A percentile compares a stretch with the other conserved stretches of the same genome.
Evolutionary conservation across 2,888 invertebrate species (phyloP).

Genomic region (Synanthedon tipuliformis): DNA sequence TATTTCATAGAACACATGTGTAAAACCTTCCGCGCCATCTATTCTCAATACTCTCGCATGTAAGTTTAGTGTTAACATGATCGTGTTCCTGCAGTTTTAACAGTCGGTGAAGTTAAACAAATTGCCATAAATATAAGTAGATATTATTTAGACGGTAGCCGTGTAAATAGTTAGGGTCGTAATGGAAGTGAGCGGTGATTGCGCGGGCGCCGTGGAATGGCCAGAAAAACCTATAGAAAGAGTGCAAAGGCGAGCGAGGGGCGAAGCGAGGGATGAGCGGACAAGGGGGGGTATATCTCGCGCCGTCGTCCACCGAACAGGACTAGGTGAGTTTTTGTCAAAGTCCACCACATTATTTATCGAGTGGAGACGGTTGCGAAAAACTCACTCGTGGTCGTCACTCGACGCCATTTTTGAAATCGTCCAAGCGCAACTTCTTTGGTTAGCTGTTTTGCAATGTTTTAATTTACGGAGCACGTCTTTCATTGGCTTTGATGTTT

Average conservation of each 20-base stretch:
- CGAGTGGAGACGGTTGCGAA: slow-evolving; percentile 69
- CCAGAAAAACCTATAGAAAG: slow-evolving; percentile 50
- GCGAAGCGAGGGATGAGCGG: slow-evolving; percentile 12
- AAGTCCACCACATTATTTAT: slow-evolving; percentile 69
- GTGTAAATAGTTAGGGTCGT: slow-evolving; percentile 64
- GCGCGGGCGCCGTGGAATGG: slow-evolving; percentile 60
- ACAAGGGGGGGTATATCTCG: slow-evolving; percentile 33
- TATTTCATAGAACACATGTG: slow-evolving; percentile 46
- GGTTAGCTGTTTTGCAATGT: slow-evolving; percentile 59
- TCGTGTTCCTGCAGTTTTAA: slow-evolving; percentile 70
- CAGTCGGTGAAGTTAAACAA: slow-evolving; percentile 70
- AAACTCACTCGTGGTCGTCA: slow-evolving; percentile 59
- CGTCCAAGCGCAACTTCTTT: slow-evolving; percentile 49
- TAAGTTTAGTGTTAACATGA: slow-evolving; percentile 69
- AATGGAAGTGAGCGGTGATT: slow-evolving; percentile 55
- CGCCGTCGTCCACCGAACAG: slow-evolving; percentile 63
- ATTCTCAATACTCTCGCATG: slow-evolving; percentile 62
- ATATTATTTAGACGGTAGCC: slow-evolving; percentile 60
- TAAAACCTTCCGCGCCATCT: slow-evolving; percentile 63
- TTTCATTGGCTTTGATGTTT: slow-evolving; percentile 39
- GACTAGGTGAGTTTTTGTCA: slow-evolving; percentile 71
- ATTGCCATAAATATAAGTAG: slow-evolving; percentile 71
- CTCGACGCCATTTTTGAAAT: slow-evolving; percentile 64
- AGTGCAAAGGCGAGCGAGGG: slow-evolving; percentile 26
- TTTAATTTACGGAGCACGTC: slow-evolving; percentile 53